phyloP scores from a whole-genome alignment of 2,797 vertebrate species.

The Rhyacichthys aspro region DNA sequence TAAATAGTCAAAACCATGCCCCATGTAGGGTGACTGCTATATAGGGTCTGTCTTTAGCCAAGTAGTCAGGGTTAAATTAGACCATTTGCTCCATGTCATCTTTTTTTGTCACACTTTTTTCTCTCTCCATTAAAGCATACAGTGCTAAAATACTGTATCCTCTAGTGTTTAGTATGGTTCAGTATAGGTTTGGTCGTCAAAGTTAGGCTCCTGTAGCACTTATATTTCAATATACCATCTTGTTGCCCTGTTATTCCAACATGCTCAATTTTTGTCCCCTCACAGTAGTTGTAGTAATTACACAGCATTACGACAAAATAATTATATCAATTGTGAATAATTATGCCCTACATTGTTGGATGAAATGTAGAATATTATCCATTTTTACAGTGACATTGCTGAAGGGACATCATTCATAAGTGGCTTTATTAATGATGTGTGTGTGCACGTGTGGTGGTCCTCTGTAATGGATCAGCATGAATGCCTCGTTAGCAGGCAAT shows the following conservation, averaged over 20 bases:
- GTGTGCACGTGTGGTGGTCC: conserved; percentile 24
- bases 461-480: conserved; percentile 78
- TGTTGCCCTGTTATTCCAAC: background rate
- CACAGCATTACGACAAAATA: background rate
- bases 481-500: conserved; percentile 74
- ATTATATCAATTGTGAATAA: background rate
- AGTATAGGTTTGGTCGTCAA: background rate
- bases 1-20: no score
- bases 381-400: conserved; percentile 6
- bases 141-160: no score
- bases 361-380: background rate
- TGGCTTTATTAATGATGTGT: conserved; percentile 8
- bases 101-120: no score
- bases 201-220: no score
- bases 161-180: no score
- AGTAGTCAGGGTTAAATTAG: no score
- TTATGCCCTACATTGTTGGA: background rate
- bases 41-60: no score
- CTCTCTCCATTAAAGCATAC: no score
- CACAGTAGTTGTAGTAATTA: background rate
- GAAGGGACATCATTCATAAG: conserved; percentile 50
- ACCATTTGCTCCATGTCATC: no score
- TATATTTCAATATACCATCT: background rate
- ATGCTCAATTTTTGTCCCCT: no score
- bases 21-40: no score